These are phyloP conservation scores for Ernsta delagoae DNA, from an alignment of 2,888 invertebrate species.

Conservation along the genomic window DNA sequence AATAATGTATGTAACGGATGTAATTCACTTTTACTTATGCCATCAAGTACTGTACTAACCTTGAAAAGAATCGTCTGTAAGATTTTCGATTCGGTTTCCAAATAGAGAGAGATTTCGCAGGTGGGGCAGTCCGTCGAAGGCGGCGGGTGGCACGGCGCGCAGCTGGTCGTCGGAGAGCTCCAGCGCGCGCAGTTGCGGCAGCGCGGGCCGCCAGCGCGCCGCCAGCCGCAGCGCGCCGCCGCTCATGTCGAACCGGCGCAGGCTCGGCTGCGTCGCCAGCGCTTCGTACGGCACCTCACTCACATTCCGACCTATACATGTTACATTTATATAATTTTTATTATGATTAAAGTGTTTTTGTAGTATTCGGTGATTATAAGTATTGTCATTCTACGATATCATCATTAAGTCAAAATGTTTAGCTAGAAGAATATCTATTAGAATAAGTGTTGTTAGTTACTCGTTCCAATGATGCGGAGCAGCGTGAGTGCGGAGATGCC, in stretches of 20 bases:
- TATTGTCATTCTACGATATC: too few species aligned
- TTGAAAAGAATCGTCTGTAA: slow-evolving; percentile 47
- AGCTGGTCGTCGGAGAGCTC: slow-evolving; percentile 38
- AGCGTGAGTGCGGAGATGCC: slow-evolving; percentile 92
- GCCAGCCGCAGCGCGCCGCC: slow-evolving; percentile 35
- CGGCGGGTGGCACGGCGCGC: slow-evolving; percentile 12
- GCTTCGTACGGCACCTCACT: slow-evolving; percentile 39
- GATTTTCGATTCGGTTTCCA: slow-evolving; percentile 42
- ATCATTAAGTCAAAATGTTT: too few species aligned
- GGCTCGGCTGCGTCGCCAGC: slow-evolving; percentile 35
- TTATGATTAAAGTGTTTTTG: too few species aligned
- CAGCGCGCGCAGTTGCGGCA: slow-evolving; percentile 31
- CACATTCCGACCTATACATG: slow-evolving; percentile 21
- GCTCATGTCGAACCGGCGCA: slow-evolving; percentile 35
- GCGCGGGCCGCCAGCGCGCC: slow-evolving; percentile 29
- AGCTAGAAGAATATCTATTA: too few species aligned
- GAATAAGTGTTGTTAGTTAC: slow-evolving; percentile 52
- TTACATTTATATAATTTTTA: too few species aligned
- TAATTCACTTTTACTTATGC: too few species aligned
- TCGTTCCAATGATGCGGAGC: slow-evolving; percentile 91
- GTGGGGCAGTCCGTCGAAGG: slow-evolving; percentile 46
- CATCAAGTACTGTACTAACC: not conserved
- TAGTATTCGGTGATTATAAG: too few species aligned
- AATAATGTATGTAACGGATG: not conserved
- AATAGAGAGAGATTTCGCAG: slow-evolving; percentile 43